phyloP scores from a whole-genome alignment of 1,140 invertebrate species.

The Nasonia vitripennis region DNA sequence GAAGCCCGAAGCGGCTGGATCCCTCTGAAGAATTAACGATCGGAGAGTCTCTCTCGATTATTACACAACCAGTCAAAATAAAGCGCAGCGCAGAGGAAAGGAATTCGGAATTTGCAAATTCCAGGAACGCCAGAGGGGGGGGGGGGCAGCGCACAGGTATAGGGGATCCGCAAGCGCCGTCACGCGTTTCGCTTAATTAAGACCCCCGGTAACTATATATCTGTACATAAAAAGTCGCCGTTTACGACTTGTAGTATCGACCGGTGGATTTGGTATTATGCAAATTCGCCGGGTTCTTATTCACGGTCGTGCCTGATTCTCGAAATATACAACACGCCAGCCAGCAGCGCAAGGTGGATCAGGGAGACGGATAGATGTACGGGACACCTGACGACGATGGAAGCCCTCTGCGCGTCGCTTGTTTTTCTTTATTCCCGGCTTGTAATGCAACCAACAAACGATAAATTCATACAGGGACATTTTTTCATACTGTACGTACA shows the following conservation, averaged over 20 bases:
- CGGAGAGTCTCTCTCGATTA: not conserved
- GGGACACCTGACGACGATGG: not conserved
- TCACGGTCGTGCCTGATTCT: constrained; percentile 12
- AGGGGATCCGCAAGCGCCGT: not conserved
- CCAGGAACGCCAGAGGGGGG: not conserved
- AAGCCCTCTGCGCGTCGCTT: no score
- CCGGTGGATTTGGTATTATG: constrained; percentile 42
- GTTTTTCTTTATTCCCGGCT: not conserved
- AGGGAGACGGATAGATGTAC: constrained; percentile 20
- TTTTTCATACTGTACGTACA: not conserved
- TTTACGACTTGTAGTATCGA: constrained; percentile 38
- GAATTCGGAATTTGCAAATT: constrained; percentile 25
- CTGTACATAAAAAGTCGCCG: constrained; percentile 27
- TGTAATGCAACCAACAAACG: not conserved
- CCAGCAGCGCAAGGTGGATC: not conserved
- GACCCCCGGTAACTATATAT: not conserved
- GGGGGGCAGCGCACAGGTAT: no score
- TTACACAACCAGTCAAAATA: constrained; percentile 20
- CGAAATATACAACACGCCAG: not conserved
- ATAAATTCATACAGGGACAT: not conserved
- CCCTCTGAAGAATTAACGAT: not conserved
- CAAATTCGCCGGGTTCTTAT: constrained; percentile 24
- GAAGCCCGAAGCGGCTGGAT: no score
- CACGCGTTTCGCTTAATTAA: constrained; percentile 34
- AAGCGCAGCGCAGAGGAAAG: not conserved